A percentile compares a stretch with the other conserved stretches of the same genome.
These are phyloP conservation scores for Laothoe populi DNA, from an alignment of 2,888 invertebrate species.

Conservation along the genomic window DNA sequence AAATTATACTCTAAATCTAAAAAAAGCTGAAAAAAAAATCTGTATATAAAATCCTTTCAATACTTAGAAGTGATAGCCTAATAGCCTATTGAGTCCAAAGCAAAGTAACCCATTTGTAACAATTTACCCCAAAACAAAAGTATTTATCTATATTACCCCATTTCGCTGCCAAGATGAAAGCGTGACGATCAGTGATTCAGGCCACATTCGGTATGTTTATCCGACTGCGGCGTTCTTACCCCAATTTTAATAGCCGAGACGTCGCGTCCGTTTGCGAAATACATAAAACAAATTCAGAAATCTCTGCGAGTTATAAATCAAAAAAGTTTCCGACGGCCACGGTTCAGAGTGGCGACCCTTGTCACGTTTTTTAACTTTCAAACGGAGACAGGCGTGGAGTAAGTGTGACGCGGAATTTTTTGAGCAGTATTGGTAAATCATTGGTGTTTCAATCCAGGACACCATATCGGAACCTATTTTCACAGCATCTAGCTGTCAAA, in stretches of 20 bases:
- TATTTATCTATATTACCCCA: constrained; percentile 17
- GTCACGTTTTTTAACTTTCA: constrained; percentile 18
- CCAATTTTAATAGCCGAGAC: constrained; percentile 16
- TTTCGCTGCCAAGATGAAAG: neutral
- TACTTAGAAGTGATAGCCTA: too few species aligned
- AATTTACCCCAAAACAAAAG: constrained; percentile 18
- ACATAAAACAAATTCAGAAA: constrained; percentile 27
- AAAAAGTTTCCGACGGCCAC: constrained; percentile 27
- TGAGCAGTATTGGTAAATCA: neutral
- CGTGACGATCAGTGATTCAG: constrained; percentile 7
- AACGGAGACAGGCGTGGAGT: neutral
- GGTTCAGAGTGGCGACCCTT: constrained; percentile 10
- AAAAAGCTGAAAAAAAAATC: too few species aligned
- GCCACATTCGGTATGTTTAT: constrained; percentile 14
- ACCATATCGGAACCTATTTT: too few species aligned
- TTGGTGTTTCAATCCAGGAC: neutral
- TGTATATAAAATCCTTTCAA: too few species aligned
- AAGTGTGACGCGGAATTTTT: constrained; percentile 4
- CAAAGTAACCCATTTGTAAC: neutral
- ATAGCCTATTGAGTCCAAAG: neutral
- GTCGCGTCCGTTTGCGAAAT: constrained; percentile 14
- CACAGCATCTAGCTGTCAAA: too few species aligned
- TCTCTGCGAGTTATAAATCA: constrained; percentile 28
- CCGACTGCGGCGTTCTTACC: neutral
- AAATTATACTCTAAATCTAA: too few species aligned